Percentiles rank a stretch among this genome's conserved stretches.
Evolutionary conservation across 2,797 vertebrate species (phyloP).

Genomic region (Borostomias antarcticus): DNA sequence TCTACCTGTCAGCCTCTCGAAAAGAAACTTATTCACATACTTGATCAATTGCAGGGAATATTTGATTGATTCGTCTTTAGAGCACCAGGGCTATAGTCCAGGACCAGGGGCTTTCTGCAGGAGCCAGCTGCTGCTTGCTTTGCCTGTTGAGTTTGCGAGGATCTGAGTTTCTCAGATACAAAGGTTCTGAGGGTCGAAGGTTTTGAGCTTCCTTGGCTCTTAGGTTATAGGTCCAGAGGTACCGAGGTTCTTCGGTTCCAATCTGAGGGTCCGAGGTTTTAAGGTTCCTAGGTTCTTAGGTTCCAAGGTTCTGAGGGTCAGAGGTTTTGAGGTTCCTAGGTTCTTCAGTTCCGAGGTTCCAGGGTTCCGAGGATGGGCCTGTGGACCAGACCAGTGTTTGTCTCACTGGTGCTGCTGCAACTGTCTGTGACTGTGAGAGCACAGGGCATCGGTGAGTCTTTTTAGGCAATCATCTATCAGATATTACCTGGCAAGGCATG

Average conservation of each 20-base stretch:
- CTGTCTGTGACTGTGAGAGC: constrained; percentile 70
- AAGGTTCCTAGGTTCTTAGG: constrained; percentile 5
- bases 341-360: background rate
- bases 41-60: constrained; percentile 27
- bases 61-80: constrained; percentile 12
- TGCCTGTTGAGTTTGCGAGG: background rate
- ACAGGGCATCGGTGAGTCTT: constrained; percentile 87
- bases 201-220: no score
- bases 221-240: constrained; percentile 13
- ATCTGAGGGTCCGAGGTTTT: no score
- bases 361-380: constrained; percentile 58
- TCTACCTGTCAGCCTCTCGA: background rate
- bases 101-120: background rate
- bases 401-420: constrained; percentile 77
- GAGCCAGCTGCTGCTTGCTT: no score
- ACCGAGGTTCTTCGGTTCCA: no score
- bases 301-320: background rate
- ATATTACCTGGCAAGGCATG: background rate
- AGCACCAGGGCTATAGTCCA: background rate
- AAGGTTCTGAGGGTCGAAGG: no score
- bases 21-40: constrained; percentile 12
- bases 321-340: background rate
- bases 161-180: background rate
- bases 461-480: background rate
- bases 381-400: constrained; percentile 63